These are phyloP conservation scores for Pseudococcus longispinus DNA, from an alignment of 2,888 invertebrate species.

Conservation along the genomic window DNA sequence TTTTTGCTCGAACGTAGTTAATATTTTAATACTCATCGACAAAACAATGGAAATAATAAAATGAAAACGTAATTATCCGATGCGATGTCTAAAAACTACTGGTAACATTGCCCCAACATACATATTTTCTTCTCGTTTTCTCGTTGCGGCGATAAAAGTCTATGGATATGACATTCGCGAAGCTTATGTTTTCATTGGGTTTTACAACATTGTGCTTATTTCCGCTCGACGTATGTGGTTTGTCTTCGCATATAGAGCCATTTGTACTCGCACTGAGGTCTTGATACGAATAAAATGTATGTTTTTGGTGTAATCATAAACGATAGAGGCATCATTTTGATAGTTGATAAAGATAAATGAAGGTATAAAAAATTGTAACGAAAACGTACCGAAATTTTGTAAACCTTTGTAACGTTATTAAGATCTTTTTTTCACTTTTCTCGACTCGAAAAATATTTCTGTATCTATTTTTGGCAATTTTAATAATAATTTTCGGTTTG, in stretches of 20 bases:
- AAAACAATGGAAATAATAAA: not conserved
- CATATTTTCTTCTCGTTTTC: not conserved
- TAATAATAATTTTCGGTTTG: too few relatives aligned
- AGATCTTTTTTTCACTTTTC: too few relatives aligned
- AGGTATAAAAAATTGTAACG: too few relatives aligned
- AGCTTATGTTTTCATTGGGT: not conserved
- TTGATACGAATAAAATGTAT: not conserved
- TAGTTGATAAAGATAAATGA: too few relatives aligned
- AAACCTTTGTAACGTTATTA: too few relatives aligned
- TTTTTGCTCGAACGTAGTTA: not conserved
- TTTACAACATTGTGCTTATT: not conserved
- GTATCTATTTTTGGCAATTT: too few relatives aligned
- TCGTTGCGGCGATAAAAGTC: not conserved
- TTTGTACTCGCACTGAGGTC: not conserved
- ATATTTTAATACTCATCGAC: constrained; percentile 6
- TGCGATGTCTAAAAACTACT: not conserved
- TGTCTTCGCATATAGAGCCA: not conserved
- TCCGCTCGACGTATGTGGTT: not conserved
- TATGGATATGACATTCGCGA: not conserved
- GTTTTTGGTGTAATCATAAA: not conserved
- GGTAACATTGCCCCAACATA: not conserved
- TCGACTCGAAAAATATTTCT: too few relatives aligned
- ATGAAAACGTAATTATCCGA: not conserved
- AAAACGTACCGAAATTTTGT: too few relatives aligned
- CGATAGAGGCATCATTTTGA: not conserved